These are phyloP conservation scores for Pipa parva DNA, from an alignment of 2,113 vertebrate species.

Conservation along the genomic window DNA sequence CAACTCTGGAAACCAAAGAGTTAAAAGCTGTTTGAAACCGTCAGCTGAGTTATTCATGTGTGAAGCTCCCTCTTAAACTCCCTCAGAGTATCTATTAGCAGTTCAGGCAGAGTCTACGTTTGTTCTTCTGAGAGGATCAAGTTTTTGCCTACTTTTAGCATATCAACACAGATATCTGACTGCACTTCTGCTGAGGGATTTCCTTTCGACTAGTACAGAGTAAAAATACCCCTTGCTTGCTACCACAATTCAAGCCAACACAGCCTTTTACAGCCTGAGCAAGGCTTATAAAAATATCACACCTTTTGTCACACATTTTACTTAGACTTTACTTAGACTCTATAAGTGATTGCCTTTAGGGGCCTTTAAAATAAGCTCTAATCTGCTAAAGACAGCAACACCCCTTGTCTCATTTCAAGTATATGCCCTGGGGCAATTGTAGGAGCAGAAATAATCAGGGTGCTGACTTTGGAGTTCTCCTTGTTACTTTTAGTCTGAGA, in stretches of 20 bases:
- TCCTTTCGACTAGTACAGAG: neutral
- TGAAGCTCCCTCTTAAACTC: neutral
- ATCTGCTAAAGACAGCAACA: too few species aligned
- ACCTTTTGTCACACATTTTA: neutral
- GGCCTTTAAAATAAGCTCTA: too few species aligned
- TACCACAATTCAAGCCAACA: neutral
- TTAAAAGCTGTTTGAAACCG: too few species aligned
- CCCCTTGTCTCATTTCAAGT: too few species aligned
- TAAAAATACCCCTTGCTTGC: neutral
- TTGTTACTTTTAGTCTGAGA: too few species aligned
- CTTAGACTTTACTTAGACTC: too few species aligned
- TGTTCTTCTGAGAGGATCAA: neutral
- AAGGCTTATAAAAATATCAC: neutral
- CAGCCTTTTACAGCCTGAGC: neutral
- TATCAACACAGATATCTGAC: conserved; percentile 2
- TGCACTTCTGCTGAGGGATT: neutral
- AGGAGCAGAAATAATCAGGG: too few species aligned
- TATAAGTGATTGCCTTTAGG: too few species aligned
- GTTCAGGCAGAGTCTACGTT: neutral
- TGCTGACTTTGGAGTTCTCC: too few species aligned
- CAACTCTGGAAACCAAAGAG: too few species aligned
- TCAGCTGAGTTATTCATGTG: neutral
- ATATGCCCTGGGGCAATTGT: too few species aligned
- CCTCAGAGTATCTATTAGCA: neutral
- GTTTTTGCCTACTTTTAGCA: conserved; percentile 2